Evolutionary conservation across 2,113 vertebrate genomes (phyloP).

Genomic region (Aix galericulata): DNA sequence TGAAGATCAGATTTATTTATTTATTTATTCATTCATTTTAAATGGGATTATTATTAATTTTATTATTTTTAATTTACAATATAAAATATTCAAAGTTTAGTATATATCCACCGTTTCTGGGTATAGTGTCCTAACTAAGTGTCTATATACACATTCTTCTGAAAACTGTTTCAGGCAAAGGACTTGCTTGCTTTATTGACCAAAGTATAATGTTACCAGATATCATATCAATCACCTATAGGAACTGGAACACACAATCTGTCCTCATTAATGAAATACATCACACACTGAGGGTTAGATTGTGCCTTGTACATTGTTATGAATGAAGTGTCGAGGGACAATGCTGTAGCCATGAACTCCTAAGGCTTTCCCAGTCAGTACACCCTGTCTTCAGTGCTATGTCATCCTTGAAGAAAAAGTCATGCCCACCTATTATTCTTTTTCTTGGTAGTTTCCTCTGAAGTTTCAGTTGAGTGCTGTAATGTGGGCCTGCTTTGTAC

Average conservation of each 20-base stretch:
- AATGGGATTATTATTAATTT: not conserved
- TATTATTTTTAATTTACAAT: not conserved
- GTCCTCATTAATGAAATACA: constrained; percentile 19
- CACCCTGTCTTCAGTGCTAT: not conserved
- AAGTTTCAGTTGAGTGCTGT: not conserved
- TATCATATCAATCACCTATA: constrained; percentile 56
- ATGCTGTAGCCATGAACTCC: not conserved
- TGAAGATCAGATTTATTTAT: not conserved
- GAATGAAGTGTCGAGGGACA: not conserved
- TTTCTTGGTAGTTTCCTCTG: not conserved
- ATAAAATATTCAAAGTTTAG: constrained; percentile 33
- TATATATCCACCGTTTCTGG: constrained; percentile 35
- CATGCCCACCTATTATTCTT: not conserved
- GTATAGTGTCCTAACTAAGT: constrained; percentile 28
- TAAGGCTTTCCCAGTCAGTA: not conserved
- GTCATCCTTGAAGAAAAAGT: not conserved
- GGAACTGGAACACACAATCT: not conserved
- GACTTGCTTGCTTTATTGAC: constrained; percentile 57
- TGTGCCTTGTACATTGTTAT: not conserved
- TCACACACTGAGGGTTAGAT: not conserved
- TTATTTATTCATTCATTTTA: not conserved
- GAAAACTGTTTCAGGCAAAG: constrained; percentile 54
- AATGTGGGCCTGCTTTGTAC: not conserved
- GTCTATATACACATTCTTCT: constrained; percentile 16
- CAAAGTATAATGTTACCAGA: constrained; percentile 34